Base-by-base conservation (phyloP, 1,140 invertebrate species). In the Yoshiicerus persimilis region DNA sequence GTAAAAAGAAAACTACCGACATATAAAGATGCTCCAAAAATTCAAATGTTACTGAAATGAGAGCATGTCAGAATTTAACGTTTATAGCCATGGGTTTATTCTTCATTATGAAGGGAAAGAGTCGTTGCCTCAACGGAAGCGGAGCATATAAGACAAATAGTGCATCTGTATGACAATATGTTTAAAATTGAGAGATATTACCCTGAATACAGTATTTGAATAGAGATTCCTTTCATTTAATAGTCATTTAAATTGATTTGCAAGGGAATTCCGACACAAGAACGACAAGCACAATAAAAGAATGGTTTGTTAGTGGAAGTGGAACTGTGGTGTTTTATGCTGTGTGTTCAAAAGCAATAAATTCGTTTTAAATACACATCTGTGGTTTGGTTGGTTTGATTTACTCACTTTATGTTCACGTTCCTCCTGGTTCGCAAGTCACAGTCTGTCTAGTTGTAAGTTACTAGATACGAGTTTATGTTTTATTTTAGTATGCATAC, bases 171-270 rank as follows among this genome's bases (percentile, higher is more conserved):
- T 30, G n/a, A n/a, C n/a, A n/a, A n/a, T n/a, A n/a, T n/a, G n/a
- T 30, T 11, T 13, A 70, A 70, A 16, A 27, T 30, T 23, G 27
- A 70, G 30, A 16, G 25, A 16, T 30, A 32, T 11, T 2, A 20
- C 64, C 4, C 2, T 30, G 10, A 10, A 30, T 30, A 16, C 23
- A 32, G 30, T 64, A 23, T 23, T 9, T 11, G 30, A 30, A 27
- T 30, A 30, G 3, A 13, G 25, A 27, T 30, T 23, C 27, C 66
- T 70, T 70, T 30, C 23, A 70, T 70, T 70, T 70, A 70, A 70
- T 70, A 70, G 66, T 70, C 66, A 32, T 70, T 70, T 70, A 70
- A 70, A 70, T 70, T 70, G 66, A 70, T 70, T 70, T 70, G 66
- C 66, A 70, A 70, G 66, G 66, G 66, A 70, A 70, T 70, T 70